phyloP scores from a whole-genome alignment of 2,797 vertebrate species.

The Ibycter americanus region DNA sequence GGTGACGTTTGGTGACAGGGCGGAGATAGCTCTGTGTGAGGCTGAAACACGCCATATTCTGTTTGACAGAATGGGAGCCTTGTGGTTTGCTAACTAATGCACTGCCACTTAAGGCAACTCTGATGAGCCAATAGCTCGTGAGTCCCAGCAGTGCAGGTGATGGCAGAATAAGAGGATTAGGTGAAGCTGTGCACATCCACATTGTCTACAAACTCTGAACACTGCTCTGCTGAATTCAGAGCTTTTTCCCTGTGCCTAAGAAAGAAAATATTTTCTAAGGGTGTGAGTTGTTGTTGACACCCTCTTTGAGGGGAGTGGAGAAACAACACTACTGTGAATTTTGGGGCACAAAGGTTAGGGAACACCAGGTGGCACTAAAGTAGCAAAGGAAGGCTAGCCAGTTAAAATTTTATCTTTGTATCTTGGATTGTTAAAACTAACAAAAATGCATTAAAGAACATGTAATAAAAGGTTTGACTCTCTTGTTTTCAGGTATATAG shows the following conservation, averaged over 20 bases:
- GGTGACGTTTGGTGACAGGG: neutral
- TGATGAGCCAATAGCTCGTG: neutral
- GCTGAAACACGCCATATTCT: neutral
- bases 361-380: neutral
- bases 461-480: neutral
- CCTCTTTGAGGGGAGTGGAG: neutral
- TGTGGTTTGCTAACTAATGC: neutral
- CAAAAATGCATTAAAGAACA: neutral
- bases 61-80: neutral
- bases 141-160: neutral
- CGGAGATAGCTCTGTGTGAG: neutral
- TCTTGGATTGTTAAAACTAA: constrained; percentile 9
- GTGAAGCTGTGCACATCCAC: neutral
- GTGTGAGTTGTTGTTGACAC: neutral
- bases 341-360: neutral
- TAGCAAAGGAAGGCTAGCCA: neutral
- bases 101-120: neutral
- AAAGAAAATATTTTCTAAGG: neutral
- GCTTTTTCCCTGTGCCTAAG: neutral
- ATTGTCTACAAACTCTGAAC: neutral
- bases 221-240: neutral
- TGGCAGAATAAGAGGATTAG: neutral
- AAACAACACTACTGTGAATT: neutral
- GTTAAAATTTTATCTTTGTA: neutral
- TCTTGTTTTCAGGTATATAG: neutral